Conservation (phyloP, 1,140 invertebrate genomes). For the Rhyacophila brunnea region DNA sequence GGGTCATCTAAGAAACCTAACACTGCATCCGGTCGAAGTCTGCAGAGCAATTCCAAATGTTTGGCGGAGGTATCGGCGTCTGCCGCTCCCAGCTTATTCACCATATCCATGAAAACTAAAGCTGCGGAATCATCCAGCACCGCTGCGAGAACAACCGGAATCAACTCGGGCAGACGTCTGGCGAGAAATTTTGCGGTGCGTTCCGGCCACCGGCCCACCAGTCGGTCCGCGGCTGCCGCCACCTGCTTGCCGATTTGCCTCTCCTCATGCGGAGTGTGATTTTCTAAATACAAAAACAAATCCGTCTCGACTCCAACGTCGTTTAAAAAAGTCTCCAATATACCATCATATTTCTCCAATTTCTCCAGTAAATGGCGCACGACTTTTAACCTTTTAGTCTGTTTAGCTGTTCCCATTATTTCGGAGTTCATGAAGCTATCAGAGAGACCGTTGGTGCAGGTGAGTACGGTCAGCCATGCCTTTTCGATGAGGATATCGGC, state of each 20-base stretch:
- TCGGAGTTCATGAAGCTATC: conserved; percentile 27
- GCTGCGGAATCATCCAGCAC: conserved; percentile 35
- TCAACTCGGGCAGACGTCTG: conserved; percentile 37
- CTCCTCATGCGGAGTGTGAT: conserved; percentile 26
- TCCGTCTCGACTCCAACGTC: conserved; percentile 41
- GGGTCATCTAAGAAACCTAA: conserved; percentile 41
- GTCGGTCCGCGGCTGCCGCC: conserved; percentile 28
- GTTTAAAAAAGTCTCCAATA: conserved; percentile 45
- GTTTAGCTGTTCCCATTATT: conserved; percentile 27
- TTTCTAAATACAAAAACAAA: conserved; percentile 46
- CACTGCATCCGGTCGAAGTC: conserved; percentile 36
- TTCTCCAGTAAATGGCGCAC: conserved; percentile 29
- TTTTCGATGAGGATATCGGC: conserved; percentile 27
- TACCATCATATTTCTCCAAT: conserved; percentile 31
- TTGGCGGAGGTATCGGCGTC: conserved; percentile 40
- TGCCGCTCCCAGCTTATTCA: conserved; percentile 42
- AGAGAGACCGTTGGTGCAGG: conserved; percentile 16
- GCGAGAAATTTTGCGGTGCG: conserved; percentile 41
- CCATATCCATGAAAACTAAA: conserved; percentile 40
- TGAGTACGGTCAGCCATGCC: conserved; percentile 26
- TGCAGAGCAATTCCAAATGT: conserved; percentile 43
- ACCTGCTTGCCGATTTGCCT: conserved; percentile 37
- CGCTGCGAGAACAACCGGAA: conserved; percentile 34
- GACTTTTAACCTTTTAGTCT: conserved; percentile 26
- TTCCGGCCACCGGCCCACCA: conserved; percentile 39